Conservation (phyloP, 2,888 invertebrate species). For the Drosophila cracens region DNA sequence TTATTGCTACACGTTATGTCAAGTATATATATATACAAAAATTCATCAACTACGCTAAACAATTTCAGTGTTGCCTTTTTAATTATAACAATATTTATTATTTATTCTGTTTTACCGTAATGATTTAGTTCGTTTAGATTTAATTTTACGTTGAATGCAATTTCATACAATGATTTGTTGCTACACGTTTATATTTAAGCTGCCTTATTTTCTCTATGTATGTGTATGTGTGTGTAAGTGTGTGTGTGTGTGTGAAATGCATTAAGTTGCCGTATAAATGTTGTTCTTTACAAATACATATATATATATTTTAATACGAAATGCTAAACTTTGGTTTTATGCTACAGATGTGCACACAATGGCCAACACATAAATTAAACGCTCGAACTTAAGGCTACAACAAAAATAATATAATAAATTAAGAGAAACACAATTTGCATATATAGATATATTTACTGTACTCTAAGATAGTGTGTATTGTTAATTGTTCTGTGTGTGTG, state of each 20-base stretch:
- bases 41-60: slow-evolving; percentile 82
- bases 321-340: slow-evolving; percentile 81
- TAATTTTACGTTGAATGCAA: slow-evolving; percentile 70
- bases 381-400: slow-evolving; percentile 64
- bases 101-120: slow-evolving; percentile 52
- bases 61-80: slow-evolving; percentile 71
- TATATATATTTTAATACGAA: slow-evolving; percentile 69
- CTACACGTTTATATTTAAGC: slow-evolving; percentile 45
- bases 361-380: slow-evolving; percentile 71
- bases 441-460: slow-evolving; percentile 5
- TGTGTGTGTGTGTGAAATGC: slow-evolving; percentile 60
- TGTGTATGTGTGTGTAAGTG: slow-evolving; percentile 31
- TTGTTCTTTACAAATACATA: slow-evolving; percentile 75
- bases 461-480: slow-evolving; percentile 40
- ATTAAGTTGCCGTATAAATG: slow-evolving; percentile 63
- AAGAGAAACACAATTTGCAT: slow-evolving; percentile 32
- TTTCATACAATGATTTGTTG: slow-evolving; percentile 72
- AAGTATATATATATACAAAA: slow-evolving; percentile 76
- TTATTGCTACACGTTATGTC: slow-evolving; percentile 76
- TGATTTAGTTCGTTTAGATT: slow-evolving; percentile 58
- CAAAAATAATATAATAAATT: slow-evolving; percentile 65
- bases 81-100: slow-evolving; percentile 72
- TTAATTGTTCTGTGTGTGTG: slow-evolving; percentile 1
- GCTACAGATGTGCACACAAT: slow-evolving; percentile 79
- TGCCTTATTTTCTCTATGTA: slow-evolving; percentile 55